Percentiles rank a stretch among this genome's conserved stretches.
Evolutionary conservation across 2,888 invertebrate genomes (phyloP).

Genomic region (Tuberolachnus salignus): DNA sequence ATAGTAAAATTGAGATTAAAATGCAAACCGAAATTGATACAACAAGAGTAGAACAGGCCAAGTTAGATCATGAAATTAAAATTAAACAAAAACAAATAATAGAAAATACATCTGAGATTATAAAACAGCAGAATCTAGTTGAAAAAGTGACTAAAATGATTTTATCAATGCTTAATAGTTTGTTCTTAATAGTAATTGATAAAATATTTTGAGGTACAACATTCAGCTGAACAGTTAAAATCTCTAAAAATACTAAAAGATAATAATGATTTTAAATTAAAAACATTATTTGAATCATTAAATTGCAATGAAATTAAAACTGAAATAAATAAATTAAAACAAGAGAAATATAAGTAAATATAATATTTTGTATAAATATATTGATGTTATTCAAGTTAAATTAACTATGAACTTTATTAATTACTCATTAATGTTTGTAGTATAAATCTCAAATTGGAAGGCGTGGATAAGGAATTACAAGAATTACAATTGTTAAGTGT

Average conservation of each 20-base stretch:
- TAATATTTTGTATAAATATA: background rate
- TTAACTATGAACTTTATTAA: background rate
- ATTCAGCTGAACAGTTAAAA: constrained; percentile 65
- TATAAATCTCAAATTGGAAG: constrained; percentile 68
- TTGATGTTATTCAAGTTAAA: background rate
- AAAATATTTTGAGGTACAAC: constrained; percentile 59
- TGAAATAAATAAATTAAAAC: constrained; percentile 69
- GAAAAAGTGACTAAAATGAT: constrained; percentile 65
- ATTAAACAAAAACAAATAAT: constrained; percentile 68
- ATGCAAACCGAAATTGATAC: constrained; percentile 68
- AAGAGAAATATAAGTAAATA: constrained; percentile 65
- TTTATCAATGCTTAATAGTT: constrained; percentile 30
- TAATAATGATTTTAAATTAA: constrained; percentile 65
- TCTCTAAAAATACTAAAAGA: constrained; percentile 66
- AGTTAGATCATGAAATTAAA: constrained; percentile 71
- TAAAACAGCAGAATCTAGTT: constrained; percentile 68
- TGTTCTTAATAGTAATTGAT: background rate
- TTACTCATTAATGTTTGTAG: constrained; percentile 55
- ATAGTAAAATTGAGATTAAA: constrained; percentile 65
- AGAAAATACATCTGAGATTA: constrained; percentile 68
- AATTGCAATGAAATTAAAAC: constrained; percentile 68
- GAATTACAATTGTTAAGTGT: constrained; percentile 69
- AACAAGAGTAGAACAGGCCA: constrained; percentile 67
- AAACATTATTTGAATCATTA: constrained; percentile 62
- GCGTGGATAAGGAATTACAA: constrained; percentile 70